Conservation (phyloP, 1,140 invertebrate genomes). For the Goniozus legneri region DNA sequence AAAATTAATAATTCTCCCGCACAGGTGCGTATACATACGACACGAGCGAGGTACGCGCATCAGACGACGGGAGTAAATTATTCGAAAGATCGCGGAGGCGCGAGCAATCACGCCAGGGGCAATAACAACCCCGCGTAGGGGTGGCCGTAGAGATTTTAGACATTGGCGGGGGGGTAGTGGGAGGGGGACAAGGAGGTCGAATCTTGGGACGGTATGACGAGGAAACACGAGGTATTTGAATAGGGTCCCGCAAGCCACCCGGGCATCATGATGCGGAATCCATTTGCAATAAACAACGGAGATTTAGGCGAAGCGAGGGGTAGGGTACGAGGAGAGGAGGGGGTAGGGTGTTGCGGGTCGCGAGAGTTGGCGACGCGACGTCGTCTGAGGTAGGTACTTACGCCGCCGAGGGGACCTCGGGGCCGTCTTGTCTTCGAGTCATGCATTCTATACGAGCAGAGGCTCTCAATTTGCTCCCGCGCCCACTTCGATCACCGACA, state of each 20-base stretch:
- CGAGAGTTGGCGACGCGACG: constrained; percentile 11
- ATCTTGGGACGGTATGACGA: constrained; percentile 26
- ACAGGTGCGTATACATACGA: no score
- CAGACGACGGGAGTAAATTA: constrained; percentile 33
- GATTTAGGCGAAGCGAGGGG: constrained; percentile 37
- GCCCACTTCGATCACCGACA: not conserved
- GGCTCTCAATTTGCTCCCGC: constrained; percentile 29
- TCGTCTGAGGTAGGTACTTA: constrained; percentile 43
- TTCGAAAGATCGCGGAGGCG: constrained; percentile 40
- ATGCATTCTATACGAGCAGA: constrained; percentile 52
- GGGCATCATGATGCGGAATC: constrained; percentile 49
- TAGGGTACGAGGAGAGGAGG: constrained; percentile 5
- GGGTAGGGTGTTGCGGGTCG: not conserved
- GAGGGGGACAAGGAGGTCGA: not conserved
- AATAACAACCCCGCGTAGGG: constrained; percentile 36
- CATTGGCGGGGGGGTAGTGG: constrained; percentile 2
- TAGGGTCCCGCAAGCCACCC: constrained; percentile 40
- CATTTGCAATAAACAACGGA: constrained; percentile 56
- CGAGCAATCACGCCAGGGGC: constrained; percentile 36
- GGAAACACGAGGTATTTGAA: constrained; percentile 44
- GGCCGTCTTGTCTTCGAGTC: constrained; percentile 42
- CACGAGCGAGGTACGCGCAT: constrained; percentile 21
- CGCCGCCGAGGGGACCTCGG: constrained; percentile 42
- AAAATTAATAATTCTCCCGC: no score
- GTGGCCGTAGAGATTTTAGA: no score